Evolutionary conservation across 2,113 vertebrate species (phyloP).

Genomic region (Hippoglossus stenolepis): DNA sequence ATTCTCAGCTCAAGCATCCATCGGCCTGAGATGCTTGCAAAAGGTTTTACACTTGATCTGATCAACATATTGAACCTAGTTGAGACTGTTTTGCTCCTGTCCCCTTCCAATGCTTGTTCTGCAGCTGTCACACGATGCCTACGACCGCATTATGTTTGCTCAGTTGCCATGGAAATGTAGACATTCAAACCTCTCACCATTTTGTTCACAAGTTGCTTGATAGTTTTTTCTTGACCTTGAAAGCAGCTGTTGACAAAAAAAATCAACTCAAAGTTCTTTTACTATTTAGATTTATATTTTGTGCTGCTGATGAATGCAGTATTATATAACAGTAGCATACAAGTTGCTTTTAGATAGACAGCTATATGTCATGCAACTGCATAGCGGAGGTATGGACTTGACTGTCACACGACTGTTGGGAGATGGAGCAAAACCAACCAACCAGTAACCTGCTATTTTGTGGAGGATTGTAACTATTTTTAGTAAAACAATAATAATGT

Average conservation of each 20-base stretch:
- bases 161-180: constrained; percentile 1
- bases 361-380: too few species aligned
- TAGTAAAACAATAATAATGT: too few species aligned
- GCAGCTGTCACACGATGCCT: not conserved
- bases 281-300: not conserved
- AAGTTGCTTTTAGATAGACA: too few species aligned
- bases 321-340: not conserved
- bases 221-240: not conserved
- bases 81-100: not conserved
- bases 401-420: too few species aligned
- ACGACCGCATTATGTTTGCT: not conserved
- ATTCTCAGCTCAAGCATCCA: not conserved
- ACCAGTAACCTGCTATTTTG: too few species aligned
- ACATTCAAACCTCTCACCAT: not conserved
- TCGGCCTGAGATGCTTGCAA: too few species aligned
- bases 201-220: not conserved
- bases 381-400: too few species aligned
- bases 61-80: not conserved
- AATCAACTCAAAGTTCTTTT: not conserved
- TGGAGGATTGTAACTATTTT: too few species aligned
- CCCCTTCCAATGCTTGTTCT: not conserved
- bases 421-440: too few species aligned
- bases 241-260: not conserved
- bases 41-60: not conserved
- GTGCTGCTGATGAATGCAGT: not conserved